A percentile compares a stretch with the other conserved stretches of the same genome.
These are phyloP conservation scores for Pollenia angustigena DNA, from an alignment of 2,888 invertebrate genomes.

Conservation along the genomic window DNA sequence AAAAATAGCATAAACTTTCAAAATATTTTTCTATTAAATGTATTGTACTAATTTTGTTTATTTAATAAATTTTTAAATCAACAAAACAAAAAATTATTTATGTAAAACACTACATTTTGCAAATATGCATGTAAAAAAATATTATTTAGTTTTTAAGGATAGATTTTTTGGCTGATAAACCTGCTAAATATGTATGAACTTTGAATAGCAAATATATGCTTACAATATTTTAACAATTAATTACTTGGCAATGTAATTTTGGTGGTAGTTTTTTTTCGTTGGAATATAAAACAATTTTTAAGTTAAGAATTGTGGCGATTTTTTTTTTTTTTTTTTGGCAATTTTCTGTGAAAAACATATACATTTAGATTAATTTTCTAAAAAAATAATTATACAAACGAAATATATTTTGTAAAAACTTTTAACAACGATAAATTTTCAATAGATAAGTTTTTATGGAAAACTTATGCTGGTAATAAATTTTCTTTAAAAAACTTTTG, in stretches of 20 bases:
- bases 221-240: constrained; percentile 35
- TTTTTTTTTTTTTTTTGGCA: no score
- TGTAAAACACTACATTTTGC: background rate
- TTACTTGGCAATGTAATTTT: constrained; percentile 47
- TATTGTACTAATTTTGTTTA: constrained; percentile 35
- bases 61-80: constrained; percentile 40
- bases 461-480: no score
- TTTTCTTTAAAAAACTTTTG: no score
- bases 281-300: background rate
- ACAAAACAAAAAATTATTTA: background rate
- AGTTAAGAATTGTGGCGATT: constrained; percentile 11
- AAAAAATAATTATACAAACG: no score
- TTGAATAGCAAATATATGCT: constrained; percentile 29
- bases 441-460: no score
- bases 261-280: background rate
- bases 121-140: background rate
- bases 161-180: constrained; percentile 34
- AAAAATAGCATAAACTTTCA: background rate
- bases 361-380: no score
- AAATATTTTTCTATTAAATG: constrained; percentile 44
- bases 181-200: constrained; percentile 21
- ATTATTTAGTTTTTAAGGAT: constrained; percentile 16
- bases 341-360: no score
- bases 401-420: no score
- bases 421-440: background rate